phyloP scores from a whole-genome alignment of 2,113 vertebrate species.

The Tychaedon coryphoeus region DNA sequence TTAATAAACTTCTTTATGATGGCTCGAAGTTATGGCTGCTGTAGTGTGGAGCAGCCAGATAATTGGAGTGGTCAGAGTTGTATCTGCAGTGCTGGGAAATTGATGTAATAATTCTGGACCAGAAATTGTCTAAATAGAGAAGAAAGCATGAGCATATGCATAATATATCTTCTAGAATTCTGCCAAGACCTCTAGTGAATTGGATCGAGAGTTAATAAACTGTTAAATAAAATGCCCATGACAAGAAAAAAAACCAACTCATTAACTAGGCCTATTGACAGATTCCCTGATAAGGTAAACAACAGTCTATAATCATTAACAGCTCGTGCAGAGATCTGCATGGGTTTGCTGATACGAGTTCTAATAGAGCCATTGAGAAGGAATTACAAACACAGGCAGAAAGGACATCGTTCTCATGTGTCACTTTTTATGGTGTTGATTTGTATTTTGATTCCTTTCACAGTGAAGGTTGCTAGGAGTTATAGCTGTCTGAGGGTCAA shows the following conservation, averaged over 20 bases:
- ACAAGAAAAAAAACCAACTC: not conserved
- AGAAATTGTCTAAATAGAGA: slow-evolving; percentile 16
- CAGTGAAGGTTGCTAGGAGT: slow-evolving; percentile 28
- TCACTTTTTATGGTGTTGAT: slow-evolving; percentile 41
- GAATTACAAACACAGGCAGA: not conserved
- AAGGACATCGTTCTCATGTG: not conserved
- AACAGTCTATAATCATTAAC: slow-evolving; percentile 8
- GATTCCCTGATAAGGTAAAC: slow-evolving; percentile 39
- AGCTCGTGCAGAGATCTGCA: not conserved
- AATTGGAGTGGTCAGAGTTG: slow-evolving; percentile 26
- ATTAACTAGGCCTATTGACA: slow-evolving; percentile 44
- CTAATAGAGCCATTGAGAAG: not conserved
- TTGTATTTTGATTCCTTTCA: slow-evolving; percentile 60
- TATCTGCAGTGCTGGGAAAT: slow-evolving; percentile 1
- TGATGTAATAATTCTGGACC: slow-evolving; percentile 13
- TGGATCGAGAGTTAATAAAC: slow-evolving; percentile 20
- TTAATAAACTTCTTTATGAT: slow-evolving; percentile 49
- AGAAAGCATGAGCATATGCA: slow-evolving; percentile 1
- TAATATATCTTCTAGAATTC: not conserved
- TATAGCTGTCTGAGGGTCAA: slow-evolving; percentile 55
- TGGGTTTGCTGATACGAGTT: not conserved
- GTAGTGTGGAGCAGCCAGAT: not conserved
- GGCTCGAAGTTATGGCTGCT: not conserved
- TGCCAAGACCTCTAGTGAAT: not conserved
- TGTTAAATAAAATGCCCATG: slow-evolving; percentile 34